These are phyloP conservation scores for Bryconaethiops microstoma DNA, from an alignment of 2,797 vertebrate genomes.

Conservation along the genomic window DNA sequence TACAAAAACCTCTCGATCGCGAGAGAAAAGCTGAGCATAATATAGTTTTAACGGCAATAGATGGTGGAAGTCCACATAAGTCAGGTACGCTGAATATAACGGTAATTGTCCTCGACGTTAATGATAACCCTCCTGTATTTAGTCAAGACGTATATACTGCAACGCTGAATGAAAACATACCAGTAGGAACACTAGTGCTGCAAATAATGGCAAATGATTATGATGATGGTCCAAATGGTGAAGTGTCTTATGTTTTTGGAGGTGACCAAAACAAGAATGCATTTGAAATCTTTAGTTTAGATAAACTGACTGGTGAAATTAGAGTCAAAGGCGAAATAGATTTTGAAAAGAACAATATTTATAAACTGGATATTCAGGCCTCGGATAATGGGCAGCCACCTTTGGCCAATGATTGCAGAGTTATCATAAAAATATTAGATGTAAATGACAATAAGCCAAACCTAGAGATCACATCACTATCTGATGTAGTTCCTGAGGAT, in stretches of 20 bases:
- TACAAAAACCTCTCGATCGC: conserved; percentile 61
- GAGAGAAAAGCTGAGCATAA: conserved; percentile 52
- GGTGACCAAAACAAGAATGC: conserved; percentile 60
- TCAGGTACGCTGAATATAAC: conserved; percentile 63
- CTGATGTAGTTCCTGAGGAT: conserved; percentile 65
- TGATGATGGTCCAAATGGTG: conserved; percentile 67
- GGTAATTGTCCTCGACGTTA: conserved; percentile 60
- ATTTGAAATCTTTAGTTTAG: conserved; percentile 62
- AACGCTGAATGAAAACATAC: conserved; percentile 65
- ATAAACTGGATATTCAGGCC: conserved; percentile 67
- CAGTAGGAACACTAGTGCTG: conserved; percentile 49
- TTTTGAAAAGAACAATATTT: conserved; percentile 65
- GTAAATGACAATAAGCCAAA: conserved; percentile 74
- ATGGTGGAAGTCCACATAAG: conserved; percentile 69
- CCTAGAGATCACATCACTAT: conserved; percentile 73
- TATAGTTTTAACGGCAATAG: conserved; percentile 62
- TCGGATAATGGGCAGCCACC: conserved; percentile 68
- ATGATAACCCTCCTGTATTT: conserved; percentile 66
- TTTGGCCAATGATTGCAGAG: conserved; percentile 52
- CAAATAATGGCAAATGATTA: conserved; percentile 67
- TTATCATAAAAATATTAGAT: conserved; percentile 72
- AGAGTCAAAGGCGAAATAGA: conserved; percentile 66
- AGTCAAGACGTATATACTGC: conserved; percentile 69
- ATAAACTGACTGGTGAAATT: conserved; percentile 66
- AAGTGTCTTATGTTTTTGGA: conserved; percentile 65